A percentile compares a stretch with the other conserved stretches of the same genome.
Evolutionary conservation across 2,113 vertebrate species (phyloP).

Genomic region (Nansenia antarctica): DNA sequence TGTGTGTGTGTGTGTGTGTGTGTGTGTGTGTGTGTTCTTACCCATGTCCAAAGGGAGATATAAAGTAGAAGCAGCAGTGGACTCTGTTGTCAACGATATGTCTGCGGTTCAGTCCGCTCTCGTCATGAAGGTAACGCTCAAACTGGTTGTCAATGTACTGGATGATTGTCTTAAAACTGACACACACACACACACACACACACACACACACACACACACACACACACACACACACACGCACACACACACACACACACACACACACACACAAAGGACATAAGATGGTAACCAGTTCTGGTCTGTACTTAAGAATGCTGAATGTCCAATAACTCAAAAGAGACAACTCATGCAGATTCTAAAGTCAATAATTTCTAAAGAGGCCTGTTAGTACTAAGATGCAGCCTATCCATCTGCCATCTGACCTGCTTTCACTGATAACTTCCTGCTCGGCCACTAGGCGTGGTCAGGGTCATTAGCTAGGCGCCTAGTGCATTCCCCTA

Average conservation of each 20-base stretch:
- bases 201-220: background rate
- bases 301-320: no score
- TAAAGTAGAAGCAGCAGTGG: conserved; percentile 93
- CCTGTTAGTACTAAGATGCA: background rate
- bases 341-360: background rate
- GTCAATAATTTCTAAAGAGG: background rate
- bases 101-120: conserved; percentile 86
- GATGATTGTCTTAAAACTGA: conserved; percentile 90
- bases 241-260: background rate
- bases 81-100: conserved; percentile 90
- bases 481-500: background rate
- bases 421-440: conserved; percentile 16
- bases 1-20: background rate
- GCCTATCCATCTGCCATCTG: conserved; percentile 4
- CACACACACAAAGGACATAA: no score
- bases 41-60: conserved; percentile 90
- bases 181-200: background rate
- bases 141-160: conserved; percentile 89
- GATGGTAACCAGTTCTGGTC: no score
- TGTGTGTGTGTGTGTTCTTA: conserved; percentile 52
- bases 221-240: background rate
- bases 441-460: conserved; percentile 21
- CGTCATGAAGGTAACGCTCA: conserved; percentile 86
- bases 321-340: no score
- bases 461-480: conserved; percentile 12